Evolutionary conservation across 2,797 vertebrate species (phyloP).

Genomic region (Hylomyscus alleni): DNA sequence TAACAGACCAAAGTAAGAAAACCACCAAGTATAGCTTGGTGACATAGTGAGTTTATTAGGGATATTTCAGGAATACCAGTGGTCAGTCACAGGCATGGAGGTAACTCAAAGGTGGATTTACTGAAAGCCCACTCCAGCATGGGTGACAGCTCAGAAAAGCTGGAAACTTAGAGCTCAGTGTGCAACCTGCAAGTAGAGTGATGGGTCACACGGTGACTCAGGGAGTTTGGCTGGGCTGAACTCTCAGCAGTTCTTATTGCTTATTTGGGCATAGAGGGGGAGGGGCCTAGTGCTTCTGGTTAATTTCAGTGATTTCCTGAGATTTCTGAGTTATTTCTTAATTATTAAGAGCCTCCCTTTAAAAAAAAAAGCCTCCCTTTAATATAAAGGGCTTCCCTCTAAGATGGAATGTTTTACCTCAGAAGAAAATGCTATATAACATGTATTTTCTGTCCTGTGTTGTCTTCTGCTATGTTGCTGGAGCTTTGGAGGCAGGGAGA

Average conservation of each 20-base stretch:
- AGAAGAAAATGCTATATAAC: not conserved
- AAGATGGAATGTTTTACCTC: not conserved
- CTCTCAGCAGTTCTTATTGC: not conserved
- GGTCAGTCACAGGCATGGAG: not conserved
- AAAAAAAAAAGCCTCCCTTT: not conserved
- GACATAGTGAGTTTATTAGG: not conserved
- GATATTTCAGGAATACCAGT: not conserved
- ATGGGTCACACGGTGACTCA: not conserved
- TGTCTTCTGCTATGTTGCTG: not conserved
- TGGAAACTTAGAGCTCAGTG: not conserved
- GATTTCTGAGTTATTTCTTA: not conserved
- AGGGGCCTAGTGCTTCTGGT: not conserved
- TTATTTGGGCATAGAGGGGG: not conserved
- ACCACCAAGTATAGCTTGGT: not conserved
- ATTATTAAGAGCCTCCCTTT: not conserved
- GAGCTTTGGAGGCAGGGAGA: not conserved
- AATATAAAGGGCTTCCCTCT: no score
- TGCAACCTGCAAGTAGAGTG: not conserved
- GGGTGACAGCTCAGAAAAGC: not conserved
- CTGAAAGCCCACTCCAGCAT: not conserved
- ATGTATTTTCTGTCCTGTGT: not conserved
- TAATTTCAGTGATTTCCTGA: not conserved
- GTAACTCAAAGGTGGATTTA: not conserved
- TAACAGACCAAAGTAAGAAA: no score
- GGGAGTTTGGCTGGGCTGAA: not conserved